Evolutionary conservation across 2,888 invertebrate species (phyloP).

Genomic region (Glyphotaelius pellucidus): DNA sequence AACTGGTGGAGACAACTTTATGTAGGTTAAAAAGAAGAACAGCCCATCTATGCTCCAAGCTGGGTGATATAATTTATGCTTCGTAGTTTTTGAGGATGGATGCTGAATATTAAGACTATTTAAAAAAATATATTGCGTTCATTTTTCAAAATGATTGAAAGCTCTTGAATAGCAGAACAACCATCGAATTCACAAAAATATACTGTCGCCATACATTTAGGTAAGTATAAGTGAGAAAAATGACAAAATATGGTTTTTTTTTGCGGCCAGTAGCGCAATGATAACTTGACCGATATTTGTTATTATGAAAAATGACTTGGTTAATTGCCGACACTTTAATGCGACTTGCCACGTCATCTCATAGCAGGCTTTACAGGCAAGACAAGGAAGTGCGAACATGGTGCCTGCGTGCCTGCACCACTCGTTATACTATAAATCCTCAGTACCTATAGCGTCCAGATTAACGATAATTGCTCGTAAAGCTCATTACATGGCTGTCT

Average conservation of each 20-base stretch:
- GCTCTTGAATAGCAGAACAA: no score
- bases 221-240: neutral
- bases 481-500: neutral
- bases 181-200: no score
- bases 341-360: neutral
- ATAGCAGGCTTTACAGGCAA: neutral
- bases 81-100: no score
- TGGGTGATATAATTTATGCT: no score
- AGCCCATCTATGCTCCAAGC: no score
- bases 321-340: neutral
- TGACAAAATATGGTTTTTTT: neutral
- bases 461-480: constrained; percentile 2
- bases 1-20: no score
- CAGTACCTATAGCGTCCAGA: neutral
- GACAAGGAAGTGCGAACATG: neutral
- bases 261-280: neutral
- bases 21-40: no score
- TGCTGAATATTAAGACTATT: no score
- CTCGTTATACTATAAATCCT: neutral
- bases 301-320: neutral
- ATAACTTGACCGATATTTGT: neutral
- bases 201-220: no score
- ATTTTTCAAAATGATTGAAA: no score
- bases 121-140: no score
- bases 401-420: neutral